Evolutionary conservation across 2,113 vertebrate species (phyloP), one percentile per base, ranked within the genome.

Genomic region (Tinamus guttatus): DNA sequence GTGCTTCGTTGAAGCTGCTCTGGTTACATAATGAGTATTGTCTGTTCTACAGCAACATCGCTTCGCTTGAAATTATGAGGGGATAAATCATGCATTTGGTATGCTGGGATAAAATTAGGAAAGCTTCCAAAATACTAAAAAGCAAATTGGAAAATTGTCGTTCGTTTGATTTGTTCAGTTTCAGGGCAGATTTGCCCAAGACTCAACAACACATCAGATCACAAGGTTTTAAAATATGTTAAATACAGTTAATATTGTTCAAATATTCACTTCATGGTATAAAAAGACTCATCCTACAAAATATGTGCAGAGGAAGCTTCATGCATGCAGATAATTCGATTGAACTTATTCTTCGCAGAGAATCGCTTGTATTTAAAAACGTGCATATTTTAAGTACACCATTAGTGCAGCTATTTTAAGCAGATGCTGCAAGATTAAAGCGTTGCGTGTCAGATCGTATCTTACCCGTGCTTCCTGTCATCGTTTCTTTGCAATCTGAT

Each of bases 381-480:
- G 20, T 30, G 81, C 40, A 0, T 43, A 82, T 79, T 97, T 94
- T 73, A 85, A 60, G 7, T 86, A n/a, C 25, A 52, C 82, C 15
- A 51, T 84, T 12, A 67, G 77, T 11, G 88, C 69, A 34, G 41
- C 86, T 94, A 71, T 84, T 94, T 93, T 58, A 64, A 86, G 90
- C 87, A 75, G 93, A 94, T 93, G 81, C 77, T 78, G 28, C 7
- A 30, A 88, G 90, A 86, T 91, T 54, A 90, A 95, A 90, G 90
- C 51, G 71, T 83, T 32, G 56, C 70, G 2, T 19, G 86, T 95
- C 85, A 75, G 73, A 51, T 88, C 20, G 20, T 86, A 64, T 93
- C 93, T 96, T 96, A 89, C 94, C 93, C 92, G 11, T n/a, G 51
- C 78, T 93, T 93, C 85, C 70, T 86, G 75, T 85, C 96, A 88